A percentile compares a stretch with the other conserved stretches of the same genome.
phyloP scores from a whole-genome alignment of 2,797 vertebrate species.

The Onychomys leucogaster region DNA sequence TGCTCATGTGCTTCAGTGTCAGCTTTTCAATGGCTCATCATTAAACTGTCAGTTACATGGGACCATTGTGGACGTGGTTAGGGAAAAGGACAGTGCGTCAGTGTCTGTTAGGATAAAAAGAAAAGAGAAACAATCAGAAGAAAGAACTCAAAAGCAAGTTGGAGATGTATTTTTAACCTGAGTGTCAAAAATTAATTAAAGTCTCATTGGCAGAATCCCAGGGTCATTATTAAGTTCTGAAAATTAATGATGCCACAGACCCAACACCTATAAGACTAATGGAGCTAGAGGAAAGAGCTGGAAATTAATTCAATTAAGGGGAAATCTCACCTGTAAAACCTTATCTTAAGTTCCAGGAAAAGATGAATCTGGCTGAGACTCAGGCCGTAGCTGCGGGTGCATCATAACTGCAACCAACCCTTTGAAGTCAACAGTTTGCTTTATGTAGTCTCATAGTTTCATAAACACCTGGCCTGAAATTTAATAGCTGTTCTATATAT shows the following conservation, averaged over 20 bases:
- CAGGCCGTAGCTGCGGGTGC: background rate
- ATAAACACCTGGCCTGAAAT: background rate
- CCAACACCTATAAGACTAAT: conserved; percentile 35
- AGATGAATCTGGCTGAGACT: background rate
- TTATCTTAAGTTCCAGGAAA: background rate
- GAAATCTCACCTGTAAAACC: conserved; percentile 8
- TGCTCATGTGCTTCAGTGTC: background rate
- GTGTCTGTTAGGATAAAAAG: background rate
- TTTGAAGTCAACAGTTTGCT: background rate
- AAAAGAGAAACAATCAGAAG: conserved; percentile 4
- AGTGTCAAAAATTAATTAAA: conserved; percentile 57
- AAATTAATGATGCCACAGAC: conserved; percentile 41
- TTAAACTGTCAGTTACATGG: background rate
- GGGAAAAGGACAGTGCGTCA: background rate
- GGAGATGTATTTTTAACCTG: conserved; percentile 12
- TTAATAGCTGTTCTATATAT: background rate
- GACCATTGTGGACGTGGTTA: background rate
- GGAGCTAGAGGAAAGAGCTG: background rate
- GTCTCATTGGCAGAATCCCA: conserved; percentile 28
- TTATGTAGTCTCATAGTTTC: background rate
- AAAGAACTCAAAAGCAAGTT: conserved; percentile 34
- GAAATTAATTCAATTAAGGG: conserved; percentile 13
- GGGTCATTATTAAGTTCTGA: conserved; percentile 35
- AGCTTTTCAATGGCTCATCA: background rate
- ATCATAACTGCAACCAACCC: background rate